Conservation (phyloP, 2,113 vertebrate species). For the sheep (Ovis aries) region ARS-UI_Ramb_v3.0 NC_056078.1:3512501-3513000, state of each 20-base stretch:
- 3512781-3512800: background rate
- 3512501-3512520: background rate
- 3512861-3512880: background rate
- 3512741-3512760: background rate
- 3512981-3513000: background rate
- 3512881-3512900: background rate
- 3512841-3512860: too few species aligned
- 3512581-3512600: background rate
- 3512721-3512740: background rate
- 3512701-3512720: background rate
- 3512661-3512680: background rate
- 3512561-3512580: background rate
- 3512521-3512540: background rate
- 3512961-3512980: background rate
- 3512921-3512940: background rate
- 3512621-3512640: background rate
- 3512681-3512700: background rate
- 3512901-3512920: background rate
- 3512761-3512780: background rate
- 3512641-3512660: background rate
- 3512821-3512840: background rate
- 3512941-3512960: background rate
- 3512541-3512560: background rate
- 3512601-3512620: background rate
- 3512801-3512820: background rate